Evolutionary conservation across 2,797 vertebrate species (phyloP).

Genomic region (Mustela erminea): DNA sequence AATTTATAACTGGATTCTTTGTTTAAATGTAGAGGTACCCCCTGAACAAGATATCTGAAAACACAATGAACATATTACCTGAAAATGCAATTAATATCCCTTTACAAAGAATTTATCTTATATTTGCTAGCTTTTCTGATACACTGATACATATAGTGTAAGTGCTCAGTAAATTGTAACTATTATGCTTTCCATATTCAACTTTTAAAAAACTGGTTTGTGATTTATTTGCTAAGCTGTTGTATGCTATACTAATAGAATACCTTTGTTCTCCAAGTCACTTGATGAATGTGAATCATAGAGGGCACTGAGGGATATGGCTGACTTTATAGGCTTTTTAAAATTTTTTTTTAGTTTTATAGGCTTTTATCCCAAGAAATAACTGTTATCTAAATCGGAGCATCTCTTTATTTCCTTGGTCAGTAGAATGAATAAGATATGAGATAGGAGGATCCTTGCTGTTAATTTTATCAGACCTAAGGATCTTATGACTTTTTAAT

Average conservation of each 20-base stretch:
- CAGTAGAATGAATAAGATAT: not conserved
- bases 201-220: not conserved
- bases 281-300: not conserved
- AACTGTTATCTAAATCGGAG: accelerated
- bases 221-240: not conserved
- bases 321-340: not conserved
- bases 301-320: accelerated
- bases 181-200: not conserved
- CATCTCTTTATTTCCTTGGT: not conserved
- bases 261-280: not conserved
- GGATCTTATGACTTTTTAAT: not conserved
- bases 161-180: not conserved
- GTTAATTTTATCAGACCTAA: not conserved
- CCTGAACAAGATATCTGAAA: not conserved
- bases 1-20: not conserved
- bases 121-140: not conserved
- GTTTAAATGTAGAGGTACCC: not conserved
- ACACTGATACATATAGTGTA: not conserved
- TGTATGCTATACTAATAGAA: not conserved
- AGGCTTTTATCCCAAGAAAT: not conserved
- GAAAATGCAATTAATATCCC: not conserved
- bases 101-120: not conserved
- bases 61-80: not conserved
- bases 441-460: not conserved
- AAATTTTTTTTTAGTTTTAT: too few species aligned